Evolutionary conservation across 1,140 invertebrate genomes (phyloP).

Genomic region (Cotesia chilonis): DNA sequence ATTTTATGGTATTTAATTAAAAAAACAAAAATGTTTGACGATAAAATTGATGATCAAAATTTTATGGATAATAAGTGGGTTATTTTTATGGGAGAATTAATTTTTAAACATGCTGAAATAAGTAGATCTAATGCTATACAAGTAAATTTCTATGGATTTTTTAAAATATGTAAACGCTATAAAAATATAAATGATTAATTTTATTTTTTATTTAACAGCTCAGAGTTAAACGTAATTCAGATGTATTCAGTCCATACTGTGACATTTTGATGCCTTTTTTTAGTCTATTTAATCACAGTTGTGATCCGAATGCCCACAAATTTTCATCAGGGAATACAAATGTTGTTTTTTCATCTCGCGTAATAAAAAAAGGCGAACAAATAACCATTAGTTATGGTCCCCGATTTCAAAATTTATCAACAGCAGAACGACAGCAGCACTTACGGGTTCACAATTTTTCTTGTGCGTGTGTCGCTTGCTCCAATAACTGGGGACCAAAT

Average conservation of each 20-base stretch:
- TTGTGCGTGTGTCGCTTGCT: background rate
- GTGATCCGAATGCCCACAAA: background rate
- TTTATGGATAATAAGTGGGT: too few species aligned
- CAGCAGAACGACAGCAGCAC: background rate
- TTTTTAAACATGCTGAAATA: too few species aligned
- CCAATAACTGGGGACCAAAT: background rate
- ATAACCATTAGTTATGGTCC: background rate
- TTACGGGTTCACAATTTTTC: background rate
- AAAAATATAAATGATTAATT: background rate
- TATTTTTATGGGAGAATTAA: too few species aligned
- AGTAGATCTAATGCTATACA: too few species aligned
- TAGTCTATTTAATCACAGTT: conserved; percentile 1
- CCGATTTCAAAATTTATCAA: background rate
- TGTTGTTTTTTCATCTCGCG: background rate
- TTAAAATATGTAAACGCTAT: background rate
- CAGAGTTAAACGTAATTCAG: background rate
- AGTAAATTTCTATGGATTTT: too few species aligned
- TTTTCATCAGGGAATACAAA: background rate
- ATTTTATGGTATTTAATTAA: background rate
- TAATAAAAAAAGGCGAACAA: conserved; percentile 9
- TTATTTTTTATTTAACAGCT: background rate
- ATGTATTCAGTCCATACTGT: background rate
- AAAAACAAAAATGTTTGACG: background rate
- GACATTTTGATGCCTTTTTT: background rate
- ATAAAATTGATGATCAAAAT: too few species aligned